These are phyloP conservation scores for Bombus soroeensis DNA, from an alignment of 1,140 invertebrate species.

Conservation along the genomic window DNA sequence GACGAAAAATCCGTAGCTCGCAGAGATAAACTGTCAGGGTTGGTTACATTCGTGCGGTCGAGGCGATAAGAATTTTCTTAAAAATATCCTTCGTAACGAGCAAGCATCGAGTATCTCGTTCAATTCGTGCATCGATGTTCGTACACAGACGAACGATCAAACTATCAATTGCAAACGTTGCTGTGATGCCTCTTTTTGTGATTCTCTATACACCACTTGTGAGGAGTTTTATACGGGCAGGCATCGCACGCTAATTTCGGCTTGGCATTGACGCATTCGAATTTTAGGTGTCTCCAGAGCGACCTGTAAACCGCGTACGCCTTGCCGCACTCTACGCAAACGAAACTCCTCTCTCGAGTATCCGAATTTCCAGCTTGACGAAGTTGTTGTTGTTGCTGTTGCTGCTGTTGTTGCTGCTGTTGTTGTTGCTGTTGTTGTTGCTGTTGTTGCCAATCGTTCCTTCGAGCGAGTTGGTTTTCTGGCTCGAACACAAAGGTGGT, in stretches of 20 bases:
- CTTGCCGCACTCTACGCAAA: constrained; percentile 73
- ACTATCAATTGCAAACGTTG: constrained; percentile 3
- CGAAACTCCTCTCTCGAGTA: constrained; percentile 45
- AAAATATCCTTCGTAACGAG: not conserved
- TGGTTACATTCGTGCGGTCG: not conserved
- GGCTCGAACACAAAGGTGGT: constrained; percentile 9
- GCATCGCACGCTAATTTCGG: constrained; percentile 79
- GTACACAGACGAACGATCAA: not conserved
- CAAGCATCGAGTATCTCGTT: not conserved
- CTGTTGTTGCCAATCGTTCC: constrained; percentile 8
- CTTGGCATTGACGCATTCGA: constrained; percentile 79
- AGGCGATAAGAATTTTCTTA: not conserved
- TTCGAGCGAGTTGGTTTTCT: not conserved
- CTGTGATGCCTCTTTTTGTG: constrained; percentile 75
- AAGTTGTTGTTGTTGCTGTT: not conserved
- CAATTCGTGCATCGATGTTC: too few relatives aligned
- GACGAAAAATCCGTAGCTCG: not conserved
- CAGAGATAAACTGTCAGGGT: not conserved
- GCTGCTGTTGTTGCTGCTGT: not conserved
- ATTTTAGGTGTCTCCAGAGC: constrained; percentile 79
- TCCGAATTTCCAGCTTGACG: not conserved
- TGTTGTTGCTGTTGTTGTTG: not conserved
- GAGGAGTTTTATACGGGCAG: constrained; percentile 80
- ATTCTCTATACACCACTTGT: constrained; percentile 77
- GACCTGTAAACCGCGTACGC: constrained; percentile 76